Evolutionary conservation across 2,797 vertebrate genomes (phyloP).

Genomic region (Sciurus vulgaris): DNA sequence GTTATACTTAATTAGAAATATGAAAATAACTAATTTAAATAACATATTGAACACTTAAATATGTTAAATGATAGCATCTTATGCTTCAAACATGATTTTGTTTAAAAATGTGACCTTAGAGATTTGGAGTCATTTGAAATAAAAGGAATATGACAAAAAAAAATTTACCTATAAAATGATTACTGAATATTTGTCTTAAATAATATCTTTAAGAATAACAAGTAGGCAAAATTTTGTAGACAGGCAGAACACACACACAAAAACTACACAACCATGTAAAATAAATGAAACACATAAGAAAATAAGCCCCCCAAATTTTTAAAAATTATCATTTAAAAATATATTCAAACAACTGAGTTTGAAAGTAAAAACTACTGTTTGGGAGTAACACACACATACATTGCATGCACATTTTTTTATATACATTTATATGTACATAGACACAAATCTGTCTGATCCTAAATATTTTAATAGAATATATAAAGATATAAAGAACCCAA

Average conservation of each 20-base stretch:
- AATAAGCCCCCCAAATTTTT: too few relatives aligned
- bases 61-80: not conserved
- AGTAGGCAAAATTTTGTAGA: not conserved
- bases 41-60: slow-evolving; percentile 19
- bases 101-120: slow-evolving; percentile 1
- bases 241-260: not conserved
- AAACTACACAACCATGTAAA: not conserved
- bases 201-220: not conserved
- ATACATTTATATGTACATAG: too few relatives aligned
- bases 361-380: not conserved
- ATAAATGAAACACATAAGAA: not conserved
- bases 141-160: not conserved
- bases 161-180: not conserved
- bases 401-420: not conserved
- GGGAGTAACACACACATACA: not conserved
- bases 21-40: slow-evolving; percentile 59
- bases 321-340: not conserved
- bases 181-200: not conserved
- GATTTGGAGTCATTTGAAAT: not conserved
- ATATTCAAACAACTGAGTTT: not conserved
- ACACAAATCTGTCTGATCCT: not conserved
- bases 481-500: not conserved
- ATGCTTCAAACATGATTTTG: not conserved
- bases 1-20: slow-evolving; percentile 65
- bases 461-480: not conserved